A percentile compares a stretch with the other conserved stretches of the same genome.
These are phyloP conservation scores for Clitarchus hookeri DNA, from an alignment of 2,888 invertebrate species.

Conservation along the genomic window DNA sequence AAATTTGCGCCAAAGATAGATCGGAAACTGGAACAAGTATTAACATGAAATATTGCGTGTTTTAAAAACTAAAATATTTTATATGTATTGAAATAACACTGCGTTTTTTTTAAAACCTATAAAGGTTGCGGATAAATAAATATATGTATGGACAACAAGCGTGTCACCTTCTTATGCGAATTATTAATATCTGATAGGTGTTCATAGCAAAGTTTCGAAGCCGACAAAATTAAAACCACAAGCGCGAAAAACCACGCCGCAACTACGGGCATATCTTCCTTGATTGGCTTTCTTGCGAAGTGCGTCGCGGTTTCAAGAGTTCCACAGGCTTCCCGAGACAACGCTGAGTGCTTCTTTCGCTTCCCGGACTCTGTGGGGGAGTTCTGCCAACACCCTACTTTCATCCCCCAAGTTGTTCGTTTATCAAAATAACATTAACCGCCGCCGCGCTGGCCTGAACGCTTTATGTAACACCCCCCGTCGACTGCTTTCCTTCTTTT, in stretches of 20 bases:
- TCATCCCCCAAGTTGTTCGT: slow-evolving; percentile 28
- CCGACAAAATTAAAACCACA: too few relatives aligned
- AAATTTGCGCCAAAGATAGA: too few relatives aligned
- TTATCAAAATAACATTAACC: slow-evolving; percentile 36
- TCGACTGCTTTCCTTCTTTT: neutral
- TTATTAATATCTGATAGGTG: too few relatives aligned
- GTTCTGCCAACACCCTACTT: slow-evolving; percentile 17
- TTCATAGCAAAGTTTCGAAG: too few relatives aligned
- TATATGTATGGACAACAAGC: too few relatives aligned
- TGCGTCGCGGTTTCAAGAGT: neutral
- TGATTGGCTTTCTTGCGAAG: neutral
- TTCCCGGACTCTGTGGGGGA: neutral
- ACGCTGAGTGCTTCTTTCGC: neutral
- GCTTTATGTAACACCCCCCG: neutral
- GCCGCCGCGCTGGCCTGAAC: neutral
- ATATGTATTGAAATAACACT: too few relatives aligned
- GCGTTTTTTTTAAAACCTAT: too few relatives aligned
- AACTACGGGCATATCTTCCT: neutral
- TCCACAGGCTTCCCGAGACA: neutral
- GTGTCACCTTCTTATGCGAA: too few relatives aligned
- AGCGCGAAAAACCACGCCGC: neutral
- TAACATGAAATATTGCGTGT: too few relatives aligned
- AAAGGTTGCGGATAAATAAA: too few relatives aligned
- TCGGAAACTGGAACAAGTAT: too few relatives aligned
- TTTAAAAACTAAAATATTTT: too few relatives aligned